phyloP scores from a whole-genome alignment of 2,113 vertebrate genomes.

The Proteles cristata region DNA sequence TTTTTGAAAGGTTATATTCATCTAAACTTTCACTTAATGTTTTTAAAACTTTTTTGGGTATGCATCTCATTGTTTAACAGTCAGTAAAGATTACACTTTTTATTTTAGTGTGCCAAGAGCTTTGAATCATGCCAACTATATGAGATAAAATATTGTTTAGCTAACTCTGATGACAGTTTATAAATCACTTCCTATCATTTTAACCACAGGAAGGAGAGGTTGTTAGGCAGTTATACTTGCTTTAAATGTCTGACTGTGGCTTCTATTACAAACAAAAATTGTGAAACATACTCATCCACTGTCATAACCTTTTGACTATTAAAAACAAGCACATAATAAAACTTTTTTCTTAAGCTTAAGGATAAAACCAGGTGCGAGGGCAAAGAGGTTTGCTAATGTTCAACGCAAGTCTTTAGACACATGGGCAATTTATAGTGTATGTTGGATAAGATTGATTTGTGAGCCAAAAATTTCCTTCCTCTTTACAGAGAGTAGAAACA shows the following conservation, averaged over 20 bases:
- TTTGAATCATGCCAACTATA: neutral
- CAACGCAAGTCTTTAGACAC: neutral
- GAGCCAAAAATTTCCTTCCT: neutral
- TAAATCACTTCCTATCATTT: slow-evolving; percentile 59
- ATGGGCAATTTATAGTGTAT: too few species aligned
- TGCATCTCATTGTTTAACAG: slow-evolving; percentile 17
- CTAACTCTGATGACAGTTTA: neutral
- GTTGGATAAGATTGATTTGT: neutral
- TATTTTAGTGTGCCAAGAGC: slow-evolving; percentile 24
- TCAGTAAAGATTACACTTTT: neutral
- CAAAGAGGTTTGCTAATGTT: neutral
- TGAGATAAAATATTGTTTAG: neutral
- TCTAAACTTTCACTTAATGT: neutral
- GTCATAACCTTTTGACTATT: slow-evolving; percentile 40
- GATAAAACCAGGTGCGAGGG: slow-evolving; percentile 3
- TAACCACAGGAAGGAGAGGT: slow-evolving; percentile 52
- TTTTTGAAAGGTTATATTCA: neutral
- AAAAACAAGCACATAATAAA: slow-evolving; percentile 36
- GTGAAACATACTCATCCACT: slow-evolving; percentile 29
- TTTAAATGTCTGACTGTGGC: slow-evolving; percentile 51
- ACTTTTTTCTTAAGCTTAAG: neutral
- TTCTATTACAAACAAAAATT: slow-evolving; percentile 49
- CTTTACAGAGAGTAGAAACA: slow-evolving; percentile 3
- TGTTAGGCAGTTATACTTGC: slow-evolving; percentile 14
- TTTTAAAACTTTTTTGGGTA: neutral